phyloP scores from a whole-genome alignment of 2,888 invertebrate species.

The Craniophora ligustri region DNA sequence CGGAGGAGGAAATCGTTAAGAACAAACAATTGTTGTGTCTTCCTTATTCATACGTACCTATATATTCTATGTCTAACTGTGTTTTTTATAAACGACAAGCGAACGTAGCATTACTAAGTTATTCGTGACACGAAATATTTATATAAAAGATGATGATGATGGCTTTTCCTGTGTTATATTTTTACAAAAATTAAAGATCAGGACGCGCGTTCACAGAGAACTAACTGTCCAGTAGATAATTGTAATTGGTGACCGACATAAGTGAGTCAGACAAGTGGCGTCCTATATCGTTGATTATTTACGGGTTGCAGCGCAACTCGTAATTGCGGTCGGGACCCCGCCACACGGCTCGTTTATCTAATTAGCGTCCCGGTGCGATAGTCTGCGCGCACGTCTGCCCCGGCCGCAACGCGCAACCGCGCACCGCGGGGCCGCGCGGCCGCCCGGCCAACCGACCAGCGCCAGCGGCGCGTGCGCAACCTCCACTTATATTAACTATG shows the following conservation, averaged over 20 bases:
- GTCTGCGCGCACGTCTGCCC: conserved; percentile 66
- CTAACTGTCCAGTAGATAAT: conserved; percentile 42
- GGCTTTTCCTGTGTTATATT: too few species aligned
- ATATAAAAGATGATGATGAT: too few species aligned
- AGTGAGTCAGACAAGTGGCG: conserved; percentile 79
- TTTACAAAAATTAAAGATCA: conserved; percentile 9
- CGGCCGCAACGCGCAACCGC: conserved; percentile 44
- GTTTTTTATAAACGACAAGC: too few species aligned
- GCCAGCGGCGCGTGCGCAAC: conserved; percentile 52
- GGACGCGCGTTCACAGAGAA: conserved; percentile 5
- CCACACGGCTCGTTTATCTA: conserved; percentile 86
- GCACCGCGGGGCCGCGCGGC: conserved; percentile 37
- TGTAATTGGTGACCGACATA: conserved; percentile 65
- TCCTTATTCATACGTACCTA: too few species aligned
- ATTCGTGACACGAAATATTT: too few species aligned
- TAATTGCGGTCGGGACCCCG: conserved; percentile 87
- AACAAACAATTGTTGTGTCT: too few species aligned
- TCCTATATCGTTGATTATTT: conserved; percentile 85
- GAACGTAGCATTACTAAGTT: too few species aligned
- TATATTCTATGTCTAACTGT: too few species aligned
- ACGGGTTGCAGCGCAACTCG: conserved; percentile 76
- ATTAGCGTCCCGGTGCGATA: conserved; percentile 78
- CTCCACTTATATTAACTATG: conserved; percentile 44
- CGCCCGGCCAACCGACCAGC: too few species aligned
- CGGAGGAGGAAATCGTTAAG: too few species aligned